Base-by-base conservation (phyloP, 2,888 invertebrate genomes). In the Hypsopygia costalis region DNA sequence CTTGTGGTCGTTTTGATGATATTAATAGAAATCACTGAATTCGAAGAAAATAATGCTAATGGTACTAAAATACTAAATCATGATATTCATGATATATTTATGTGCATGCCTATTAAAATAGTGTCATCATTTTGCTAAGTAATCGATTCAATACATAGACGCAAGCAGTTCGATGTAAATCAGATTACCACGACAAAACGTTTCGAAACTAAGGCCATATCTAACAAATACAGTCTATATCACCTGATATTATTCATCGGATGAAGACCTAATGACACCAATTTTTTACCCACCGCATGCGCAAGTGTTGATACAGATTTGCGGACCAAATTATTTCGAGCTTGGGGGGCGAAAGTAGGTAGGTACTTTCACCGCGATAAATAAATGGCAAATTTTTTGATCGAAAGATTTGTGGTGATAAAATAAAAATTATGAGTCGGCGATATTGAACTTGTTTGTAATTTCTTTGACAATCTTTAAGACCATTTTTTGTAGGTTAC, bases 221-320 rank as follows among this genome's bases (percentile, higher is more conserved):
- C 45, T 39, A 55, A 55, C 50, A 53, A 62, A 70, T 54, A 48
- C 58, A 58, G 60, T 58, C 56, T 61, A 58, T 58, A 63, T 60
- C 56, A 59, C 48, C 58, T 51, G 58, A 58, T 63, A 62, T 66
- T 66, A 62, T 65, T 73, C 64, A 62, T 59, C 62, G 52, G 60
- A 62, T 59, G 60, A 68, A 74, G 76, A 81, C 78, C 79, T 67
- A 73, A 71, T 80, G 70, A 69, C 81, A 77, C 65, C 72, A 72
- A 64, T 86, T 83, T 76, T 77, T 80, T 69, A 56, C 51, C 28
- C 55, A 20, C 43, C 51, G 49, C 69, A 68, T 58, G 66, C 62
- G 55, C 69, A 66, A 68, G 59, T 66, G 67, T 67, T 74, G 80
- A 68, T 82, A 85, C 79, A 75, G 71, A 78, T 85, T 77, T 68